These are phyloP conservation scores for Erebia palarica DNA, from an alignment of 2,888 invertebrate species.

Conservation along the genomic window DNA sequence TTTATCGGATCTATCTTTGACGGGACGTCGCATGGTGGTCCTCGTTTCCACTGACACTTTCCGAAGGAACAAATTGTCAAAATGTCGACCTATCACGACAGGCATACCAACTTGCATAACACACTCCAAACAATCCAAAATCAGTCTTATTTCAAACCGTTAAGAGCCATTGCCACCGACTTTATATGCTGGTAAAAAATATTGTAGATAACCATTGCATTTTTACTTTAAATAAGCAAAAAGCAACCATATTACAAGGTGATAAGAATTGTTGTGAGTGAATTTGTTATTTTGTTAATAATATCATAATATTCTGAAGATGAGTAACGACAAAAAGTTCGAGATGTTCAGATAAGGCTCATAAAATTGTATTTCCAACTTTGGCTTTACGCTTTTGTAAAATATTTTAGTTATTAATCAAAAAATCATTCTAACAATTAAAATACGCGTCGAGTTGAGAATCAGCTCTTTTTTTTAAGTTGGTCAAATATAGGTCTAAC, in stretches of 20 bases:
- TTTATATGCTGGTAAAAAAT: not conserved
- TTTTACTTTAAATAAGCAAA: slow-evolving; percentile 11
- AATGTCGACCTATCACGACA: slow-evolving; percentile 73
- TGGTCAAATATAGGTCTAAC: too few relatives aligned
- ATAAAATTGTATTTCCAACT: slow-evolving; percentile 43
- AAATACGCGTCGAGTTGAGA: too few relatives aligned
- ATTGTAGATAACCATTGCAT: slow-evolving; percentile 30
- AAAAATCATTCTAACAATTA: too few relatives aligned
- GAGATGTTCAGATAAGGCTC: slow-evolving; percentile 63
- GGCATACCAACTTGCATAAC: slow-evolving; percentile 45
- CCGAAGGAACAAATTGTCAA: slow-evolving; percentile 72
- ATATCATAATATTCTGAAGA: slow-evolving; percentile 32
- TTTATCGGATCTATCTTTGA: slow-evolving; percentile 57
- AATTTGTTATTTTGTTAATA: slow-evolving; percentile 2
- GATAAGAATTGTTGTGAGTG: slow-evolving; percentile 30
- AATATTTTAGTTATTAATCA: slow-evolving; percentile 10
- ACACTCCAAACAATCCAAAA: slow-evolving; percentile 7
- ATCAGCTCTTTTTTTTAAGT: too few relatives aligned
- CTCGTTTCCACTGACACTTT: slow-evolving; percentile 68
- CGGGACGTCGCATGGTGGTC: slow-evolving; percentile 69
- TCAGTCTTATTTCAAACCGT: slow-evolving; percentile 20
- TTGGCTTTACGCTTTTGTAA: slow-evolving; percentile 18
- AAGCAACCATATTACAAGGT: slow-evolving; percentile 25
- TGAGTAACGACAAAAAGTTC: slow-evolving; percentile 59
- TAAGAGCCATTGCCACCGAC: slow-evolving; percentile 31